Base-by-base conservation (phyloP, 2,797 vertebrate species). In the Atherinosoma microstoma region DNA sequence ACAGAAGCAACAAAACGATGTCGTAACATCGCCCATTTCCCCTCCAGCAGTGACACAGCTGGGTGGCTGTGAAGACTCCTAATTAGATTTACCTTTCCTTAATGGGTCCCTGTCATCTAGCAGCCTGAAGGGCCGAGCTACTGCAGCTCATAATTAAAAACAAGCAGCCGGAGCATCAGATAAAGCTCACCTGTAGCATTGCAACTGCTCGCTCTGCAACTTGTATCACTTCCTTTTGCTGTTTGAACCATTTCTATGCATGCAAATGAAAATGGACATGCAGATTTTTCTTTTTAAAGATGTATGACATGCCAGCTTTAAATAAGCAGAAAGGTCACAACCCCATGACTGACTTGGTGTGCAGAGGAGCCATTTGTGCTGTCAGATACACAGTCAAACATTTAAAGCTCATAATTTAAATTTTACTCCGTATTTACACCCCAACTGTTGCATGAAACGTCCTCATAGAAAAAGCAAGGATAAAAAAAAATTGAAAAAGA, bases 1-100 rank as follows among this genome's bases (percentile, higher is more conserved):
- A 91, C 57, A 76, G 79, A 91, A 74, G 79, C 56, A 80, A 71
- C 72, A 72, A 80, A 76, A 81, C 92, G 86, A 82, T 40, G 83
- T 66, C 81, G 82, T 84, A 70, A 72, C 78, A 75, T 60, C 6
- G 29, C 32, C 62, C 29, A 75, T 81, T 81, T 58, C 70, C 83
- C 89, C 82, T 91, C 71, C 57, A 84, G 87, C 91, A 81, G 77
- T 84, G 79, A 84, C 84, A 88, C 88, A 83, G 86, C 82, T 75
- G 81, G 87, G 83, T 81, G 79, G 78, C 80, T 86, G 74, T 76
- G 88, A 73, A 83, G 91, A 88, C 76, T 82, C 70, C 70, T 90
- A 90, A 95, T 94, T 92, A 87, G 86, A 94, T 95, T 95, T 94
- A 91, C 91, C 91, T 92, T 91, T 93, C 66, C 77, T 82, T 94